Base-by-base conservation (phyloP, 2,113 vertebrate genomes). In the Leptosomus discolor region DNA sequence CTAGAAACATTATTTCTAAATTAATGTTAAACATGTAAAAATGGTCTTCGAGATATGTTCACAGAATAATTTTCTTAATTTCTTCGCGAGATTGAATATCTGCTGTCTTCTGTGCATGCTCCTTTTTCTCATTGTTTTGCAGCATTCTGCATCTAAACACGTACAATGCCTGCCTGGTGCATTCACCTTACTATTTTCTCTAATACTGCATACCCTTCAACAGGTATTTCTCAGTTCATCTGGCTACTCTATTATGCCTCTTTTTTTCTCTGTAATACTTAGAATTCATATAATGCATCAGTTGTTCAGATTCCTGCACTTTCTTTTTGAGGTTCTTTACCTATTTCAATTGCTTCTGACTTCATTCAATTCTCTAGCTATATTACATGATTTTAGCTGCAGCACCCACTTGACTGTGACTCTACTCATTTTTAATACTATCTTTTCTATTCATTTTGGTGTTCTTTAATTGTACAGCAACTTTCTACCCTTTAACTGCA, bases 81-180 rank as follows among this genome's bases (percentile, higher is more conserved):
- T 85, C n/a, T 63, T 79, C 15, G n/a, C 7, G 27, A 37, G 43
- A 53, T 1, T 61, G 30, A 81, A 48, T 71, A 71, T 41, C 37
- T 77, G 43, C 34, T 65, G 12, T 67, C 11, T 78, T 75, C 60
- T 88, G 34, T 8, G 7, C n/a, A 48, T 37, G 15, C 5, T 79
- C 7, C 29, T 67, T 88, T 71, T 75, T 39, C n/a, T 75, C 37
- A 63, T 12, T 70, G 12, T 39, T 88, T 85, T 75, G 86, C 57
- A 63, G 32, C 13, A 29, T 84, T 83, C 63, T 30, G 24, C 32
- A 60, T 63, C 32, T 51, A 45, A 91, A 75, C 2, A 41, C 3
- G 2, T 45, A 27, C 30, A 73, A 80, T 46, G n/a, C n/a, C 16
- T 80, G 12, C 12, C 60, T 0, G 0, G 30, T 48, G 39, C 32